phyloP scores from a whole-genome alignment of 2,113 vertebrate species.

The Platysteira castanea region DNA sequence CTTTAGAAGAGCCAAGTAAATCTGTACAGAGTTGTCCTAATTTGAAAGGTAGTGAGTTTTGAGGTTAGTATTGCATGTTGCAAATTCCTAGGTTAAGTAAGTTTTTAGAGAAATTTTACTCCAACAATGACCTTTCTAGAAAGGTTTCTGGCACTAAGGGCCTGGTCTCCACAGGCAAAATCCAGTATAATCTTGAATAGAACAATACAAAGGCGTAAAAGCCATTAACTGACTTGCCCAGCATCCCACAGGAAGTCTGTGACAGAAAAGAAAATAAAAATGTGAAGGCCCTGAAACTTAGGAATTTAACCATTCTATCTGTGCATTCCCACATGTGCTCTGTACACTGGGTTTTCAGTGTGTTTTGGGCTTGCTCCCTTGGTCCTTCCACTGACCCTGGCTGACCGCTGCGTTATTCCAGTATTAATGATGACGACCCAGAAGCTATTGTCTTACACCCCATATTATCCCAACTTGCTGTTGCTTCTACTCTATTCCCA shows the following conservation, averaged over 20 bases:
- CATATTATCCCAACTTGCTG: neutral
- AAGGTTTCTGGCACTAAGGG: neutral
- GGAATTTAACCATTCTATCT: neutral
- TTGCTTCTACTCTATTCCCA: neutral
- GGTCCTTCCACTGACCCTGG: neutral
- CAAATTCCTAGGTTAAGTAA: neutral
- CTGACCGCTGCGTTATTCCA: rapidly evolving
- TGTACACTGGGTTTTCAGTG: neutral
- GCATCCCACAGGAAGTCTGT: constrained; percentile 43
- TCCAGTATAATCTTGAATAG: neutral
- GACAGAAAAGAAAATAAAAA: constrained; percentile 35
- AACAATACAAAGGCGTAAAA: constrained; percentile 26
- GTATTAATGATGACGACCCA: neutral
- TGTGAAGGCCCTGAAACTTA: neutral
- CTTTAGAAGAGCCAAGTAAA: neutral
- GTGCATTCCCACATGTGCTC: neutral
- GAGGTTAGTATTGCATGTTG: neutral
- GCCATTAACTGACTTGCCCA: neutral
- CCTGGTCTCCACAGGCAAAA: neutral
- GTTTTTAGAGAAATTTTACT: neutral
- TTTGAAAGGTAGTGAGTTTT: neutral
- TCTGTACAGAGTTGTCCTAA: neutral
- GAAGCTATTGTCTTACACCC: neutral
- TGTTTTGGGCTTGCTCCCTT: neutral
- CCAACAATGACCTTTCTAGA: neutral